These are phyloP conservation scores for Leptonema lineaticorne DNA, from an alignment of 1,140 invertebrate genomes.

Conservation along the genomic window DNA sequence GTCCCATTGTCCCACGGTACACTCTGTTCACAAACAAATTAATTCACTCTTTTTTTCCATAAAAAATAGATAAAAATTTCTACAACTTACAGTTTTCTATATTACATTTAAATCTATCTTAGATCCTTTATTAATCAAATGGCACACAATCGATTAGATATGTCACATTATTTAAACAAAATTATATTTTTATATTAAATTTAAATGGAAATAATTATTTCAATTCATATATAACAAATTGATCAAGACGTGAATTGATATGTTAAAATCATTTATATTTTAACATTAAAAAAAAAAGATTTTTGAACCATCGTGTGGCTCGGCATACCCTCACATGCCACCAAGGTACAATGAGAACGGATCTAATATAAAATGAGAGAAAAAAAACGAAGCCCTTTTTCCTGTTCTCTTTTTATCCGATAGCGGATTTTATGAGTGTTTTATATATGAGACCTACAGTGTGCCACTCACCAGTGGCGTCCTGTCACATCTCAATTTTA, in stretches of 20 bases:
- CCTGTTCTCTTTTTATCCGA: conserved; percentile 32
- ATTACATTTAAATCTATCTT: too few relatives aligned
- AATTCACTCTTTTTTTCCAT: too few relatives aligned
- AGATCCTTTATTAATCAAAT: too few relatives aligned
- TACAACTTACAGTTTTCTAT: too few relatives aligned
- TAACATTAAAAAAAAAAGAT: background rate
- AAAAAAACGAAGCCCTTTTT: conserved; percentile 25
- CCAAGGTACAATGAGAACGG: conserved; percentile 22
- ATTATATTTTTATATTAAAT: too few relatives aligned
- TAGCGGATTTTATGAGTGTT: conserved; percentile 32
- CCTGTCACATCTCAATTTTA: background rate
- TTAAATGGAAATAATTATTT: too few relatives aligned
- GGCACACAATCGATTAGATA: too few relatives aligned
- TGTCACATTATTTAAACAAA: too few relatives aligned
- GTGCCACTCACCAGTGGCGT: background rate
- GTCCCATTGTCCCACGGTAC: conserved; percentile 11
- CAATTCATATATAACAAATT: too few relatives aligned
- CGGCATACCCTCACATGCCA: conserved; percentile 18
- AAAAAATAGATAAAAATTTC: too few relatives aligned
- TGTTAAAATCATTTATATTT: too few relatives aligned
- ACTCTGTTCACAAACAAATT: background rate
- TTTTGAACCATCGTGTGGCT: background rate
- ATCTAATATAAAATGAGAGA: conserved; percentile 33
- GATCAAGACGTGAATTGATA: too few relatives aligned
- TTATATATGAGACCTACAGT: conserved; percentile 9